Base-by-base conservation (phyloP, 2,797 vertebrate species). In the Clamator glandarius region DNA sequence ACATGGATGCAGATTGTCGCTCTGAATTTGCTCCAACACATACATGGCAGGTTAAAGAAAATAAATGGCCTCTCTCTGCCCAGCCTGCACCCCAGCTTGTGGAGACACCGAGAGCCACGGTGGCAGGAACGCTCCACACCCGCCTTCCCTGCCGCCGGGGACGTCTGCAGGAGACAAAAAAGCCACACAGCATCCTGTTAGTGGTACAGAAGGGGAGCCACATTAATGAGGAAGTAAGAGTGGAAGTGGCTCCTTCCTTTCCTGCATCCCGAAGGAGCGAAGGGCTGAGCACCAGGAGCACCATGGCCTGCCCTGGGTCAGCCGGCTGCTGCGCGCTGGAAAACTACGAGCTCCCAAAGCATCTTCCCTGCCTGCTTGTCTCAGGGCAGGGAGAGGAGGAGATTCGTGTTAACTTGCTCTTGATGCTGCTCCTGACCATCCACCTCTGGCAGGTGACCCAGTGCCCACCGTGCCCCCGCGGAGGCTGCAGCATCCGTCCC, bases 11-110 rank as follows among this genome's bases (percentile, higher is more conserved):
- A 84, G 46, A 15, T 11, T 20, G 85, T 11, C 3, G 29, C 92
- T 92, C 85, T 93, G 93, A 93, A 93, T 85, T 86, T 4, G 91
- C 89, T 96, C 92, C 96, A 96, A 29, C 58, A 5, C 62, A 48
- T 6, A 35, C 78, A 81, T 17, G 13, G 59, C 29, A 57, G 2
- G 26, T 80, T 76, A 91, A 92, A 57, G 92, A 74, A 92, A 96
- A 96, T 58, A 94, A 96, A 89, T 18, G 14, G 61, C 36, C 76
- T 59, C 76, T 76, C 88, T 13, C 58, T 42, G 75, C 87, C 82
- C 84, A 5, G 78, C 21, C 80, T 7, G 59, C 6, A 25, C 31
- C 58, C 4, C 69, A 2, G 86, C 70, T 44, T 24, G 48, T 0
- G 11, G 55, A 69, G 86, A 57, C 83, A 81, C 48, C 28, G 57